Conservation (phyloP, 2,113 vertebrate species). For the Anhinga rufa region DNA sequence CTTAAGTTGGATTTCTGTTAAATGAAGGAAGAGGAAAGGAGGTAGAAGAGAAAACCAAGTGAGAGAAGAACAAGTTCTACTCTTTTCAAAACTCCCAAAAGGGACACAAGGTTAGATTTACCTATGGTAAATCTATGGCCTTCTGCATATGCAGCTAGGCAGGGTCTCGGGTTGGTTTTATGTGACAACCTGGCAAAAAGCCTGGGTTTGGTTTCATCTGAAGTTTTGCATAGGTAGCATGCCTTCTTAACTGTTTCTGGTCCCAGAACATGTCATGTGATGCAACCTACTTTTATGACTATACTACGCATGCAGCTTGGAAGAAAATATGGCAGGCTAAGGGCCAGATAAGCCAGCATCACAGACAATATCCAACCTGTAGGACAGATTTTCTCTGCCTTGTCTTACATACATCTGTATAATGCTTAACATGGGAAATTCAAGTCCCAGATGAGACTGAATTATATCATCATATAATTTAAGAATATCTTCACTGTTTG, state of each 20-base stretch:
- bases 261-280: neutral
- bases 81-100: neutral
- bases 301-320: neutral
- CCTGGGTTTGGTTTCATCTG: neutral
- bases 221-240: neutral
- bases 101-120: neutral
- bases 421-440: neutral
- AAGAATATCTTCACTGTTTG: neutral
- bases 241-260: neutral
- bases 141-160: neutral
- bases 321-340: neutral
- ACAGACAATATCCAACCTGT: neutral
- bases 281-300: neutral
- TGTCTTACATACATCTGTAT: neutral
- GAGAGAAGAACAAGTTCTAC: neutral
- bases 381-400: neutral
- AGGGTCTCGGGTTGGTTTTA: neutral
- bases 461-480: neutral
- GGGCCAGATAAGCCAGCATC: neutral
- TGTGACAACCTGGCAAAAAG: neutral
- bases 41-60: neutral
- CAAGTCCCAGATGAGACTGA: neutral
- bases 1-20: neutral
- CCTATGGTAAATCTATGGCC: no score
- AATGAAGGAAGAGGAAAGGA: neutral